Evolutionary conservation across 1,140 invertebrate genomes (phyloP).

Genomic region (Sesamia nonagrioides): DNA sequence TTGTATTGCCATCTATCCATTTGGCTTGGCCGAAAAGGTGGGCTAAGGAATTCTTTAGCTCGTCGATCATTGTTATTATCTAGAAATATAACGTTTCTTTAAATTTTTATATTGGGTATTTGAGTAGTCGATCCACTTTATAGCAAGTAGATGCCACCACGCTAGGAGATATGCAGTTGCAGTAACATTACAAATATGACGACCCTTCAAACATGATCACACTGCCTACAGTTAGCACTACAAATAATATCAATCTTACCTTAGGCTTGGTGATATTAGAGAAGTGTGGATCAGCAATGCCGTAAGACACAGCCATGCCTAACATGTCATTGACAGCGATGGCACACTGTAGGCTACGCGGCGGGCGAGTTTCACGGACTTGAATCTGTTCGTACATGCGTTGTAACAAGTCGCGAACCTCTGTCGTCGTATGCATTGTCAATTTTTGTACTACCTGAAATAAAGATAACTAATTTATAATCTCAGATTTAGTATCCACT

Average conservation of each 20-base stretch:
- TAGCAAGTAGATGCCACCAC: too few relatives aligned
- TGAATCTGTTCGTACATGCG: slow-evolving; percentile 60
- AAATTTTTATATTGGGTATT: not conserved
- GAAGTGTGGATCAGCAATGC: slow-evolving; percentile 88
- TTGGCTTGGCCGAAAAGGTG: slow-evolving; percentile 90
- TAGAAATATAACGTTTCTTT: slow-evolving; percentile 53
- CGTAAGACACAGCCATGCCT: slow-evolving; percentile 90
- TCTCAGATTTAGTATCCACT: too few relatives aligned
- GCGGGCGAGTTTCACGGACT: slow-evolving; percentile 55
- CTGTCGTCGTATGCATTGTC: slow-evolving; percentile 89
- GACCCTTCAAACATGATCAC: too few relatives aligned
- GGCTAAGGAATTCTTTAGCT: slow-evolving; percentile 93
- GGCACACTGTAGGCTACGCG: slow-evolving; percentile 90
- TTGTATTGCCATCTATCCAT: slow-evolving; percentile 96
- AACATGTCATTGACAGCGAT: slow-evolving; percentile 90
- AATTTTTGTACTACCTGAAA: slow-evolving; percentile 89
- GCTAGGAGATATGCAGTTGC: too few relatives aligned
- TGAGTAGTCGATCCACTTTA: too few relatives aligned
- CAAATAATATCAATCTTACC: slow-evolving; percentile 68
- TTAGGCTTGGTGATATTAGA: slow-evolving; percentile 88
- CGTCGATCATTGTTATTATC: slow-evolving; percentile 92
- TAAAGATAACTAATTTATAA: not conserved
- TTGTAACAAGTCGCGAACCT: slow-evolving; percentile 86
- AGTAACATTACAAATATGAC: too few relatives aligned
- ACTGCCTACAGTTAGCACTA: too few relatives aligned